Evolutionary conservation across 2,113 vertebrate genomes (phyloP).

Genomic region (Rhineura floridana): DNA sequence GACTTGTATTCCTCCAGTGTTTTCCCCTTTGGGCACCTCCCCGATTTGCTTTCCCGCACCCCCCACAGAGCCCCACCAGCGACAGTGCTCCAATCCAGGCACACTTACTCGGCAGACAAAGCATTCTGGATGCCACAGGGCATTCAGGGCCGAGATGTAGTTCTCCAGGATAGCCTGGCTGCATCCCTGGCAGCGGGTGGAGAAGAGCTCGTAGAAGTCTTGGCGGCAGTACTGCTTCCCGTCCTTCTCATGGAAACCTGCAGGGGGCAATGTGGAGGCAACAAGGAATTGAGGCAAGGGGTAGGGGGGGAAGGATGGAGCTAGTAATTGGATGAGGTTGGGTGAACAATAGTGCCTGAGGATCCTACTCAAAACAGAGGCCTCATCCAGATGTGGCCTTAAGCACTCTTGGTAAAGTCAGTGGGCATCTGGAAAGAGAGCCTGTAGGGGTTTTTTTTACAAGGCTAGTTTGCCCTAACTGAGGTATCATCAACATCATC

Average conservation of each 20-base stretch:
- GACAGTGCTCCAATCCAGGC: no score
- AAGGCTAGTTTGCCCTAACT: no score
- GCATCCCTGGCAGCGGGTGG: constrained; percentile 87
- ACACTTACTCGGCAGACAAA: constrained; percentile 73
- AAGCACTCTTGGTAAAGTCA: no score
- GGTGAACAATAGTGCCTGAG: background rate
- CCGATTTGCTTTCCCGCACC: background rate
- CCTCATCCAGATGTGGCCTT: no score
- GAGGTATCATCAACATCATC: no score
- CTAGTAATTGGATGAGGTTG: no score
- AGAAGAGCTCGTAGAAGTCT: constrained; percentile 89
- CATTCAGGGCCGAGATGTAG: constrained; percentile 91
- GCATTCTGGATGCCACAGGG: constrained; percentile 92
- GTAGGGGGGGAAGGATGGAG: background rate
- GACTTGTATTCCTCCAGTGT: no score
- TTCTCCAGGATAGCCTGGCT: constrained; percentile 89
- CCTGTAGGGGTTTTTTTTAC: no score
- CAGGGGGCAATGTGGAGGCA: no score
- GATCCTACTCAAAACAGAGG: no score
- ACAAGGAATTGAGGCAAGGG: background rate
- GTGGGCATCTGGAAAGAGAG: no score
- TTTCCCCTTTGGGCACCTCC: background rate
- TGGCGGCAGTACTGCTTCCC: constrained; percentile 90
- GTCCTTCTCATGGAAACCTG: constrained; percentile 92
- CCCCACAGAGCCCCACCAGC: background rate